Evolutionary conservation across 1,140 invertebrate species (phyloP).

Genomic region (Ceratosolen fusciceps): DNA sequence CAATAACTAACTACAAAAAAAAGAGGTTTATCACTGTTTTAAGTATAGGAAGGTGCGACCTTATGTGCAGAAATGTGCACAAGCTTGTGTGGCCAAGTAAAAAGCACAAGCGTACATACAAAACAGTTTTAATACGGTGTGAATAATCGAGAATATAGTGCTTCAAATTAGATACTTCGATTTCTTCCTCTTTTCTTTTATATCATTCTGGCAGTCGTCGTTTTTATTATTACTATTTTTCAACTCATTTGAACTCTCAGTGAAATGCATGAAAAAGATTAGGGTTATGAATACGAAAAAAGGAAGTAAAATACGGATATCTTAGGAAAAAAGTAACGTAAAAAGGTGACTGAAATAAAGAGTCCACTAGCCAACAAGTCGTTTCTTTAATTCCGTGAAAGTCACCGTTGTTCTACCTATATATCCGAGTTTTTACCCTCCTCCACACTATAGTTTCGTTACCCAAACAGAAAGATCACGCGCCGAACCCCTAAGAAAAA

Average conservation of each 20-base stretch:
- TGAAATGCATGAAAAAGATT: conserved; percentile 7
- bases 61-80: not conserved
- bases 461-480: conserved; percentile 11
- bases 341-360: conserved; percentile 47
- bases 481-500: not conserved
- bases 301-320: conserved; percentile 48
- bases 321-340: conserved; percentile 27
- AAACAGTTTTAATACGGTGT: not conserved
- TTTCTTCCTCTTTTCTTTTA: conserved; percentile 32
- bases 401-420: conserved; percentile 49
- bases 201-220: not conserved
- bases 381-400: conserved; percentile 67
- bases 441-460: not conserved
- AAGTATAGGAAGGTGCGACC: too few species aligned
- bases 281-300: conserved; percentile 43
- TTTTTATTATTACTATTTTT: too few species aligned
- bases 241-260: conserved; percentile 37
- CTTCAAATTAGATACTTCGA: conserved; percentile 43
- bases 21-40: conserved; percentile 28
- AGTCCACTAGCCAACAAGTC: conserved; percentile 69
- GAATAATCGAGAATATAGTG: conserved; percentile 62
- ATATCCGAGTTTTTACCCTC: not conserved
- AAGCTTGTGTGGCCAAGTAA: not conserved
- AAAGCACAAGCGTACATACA: not conserved
- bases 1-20: conserved; percentile 48